Evolutionary conservation across 2,888 invertebrate species (phyloP).

Genomic region (Patella ulyssiponensis): DNA sequence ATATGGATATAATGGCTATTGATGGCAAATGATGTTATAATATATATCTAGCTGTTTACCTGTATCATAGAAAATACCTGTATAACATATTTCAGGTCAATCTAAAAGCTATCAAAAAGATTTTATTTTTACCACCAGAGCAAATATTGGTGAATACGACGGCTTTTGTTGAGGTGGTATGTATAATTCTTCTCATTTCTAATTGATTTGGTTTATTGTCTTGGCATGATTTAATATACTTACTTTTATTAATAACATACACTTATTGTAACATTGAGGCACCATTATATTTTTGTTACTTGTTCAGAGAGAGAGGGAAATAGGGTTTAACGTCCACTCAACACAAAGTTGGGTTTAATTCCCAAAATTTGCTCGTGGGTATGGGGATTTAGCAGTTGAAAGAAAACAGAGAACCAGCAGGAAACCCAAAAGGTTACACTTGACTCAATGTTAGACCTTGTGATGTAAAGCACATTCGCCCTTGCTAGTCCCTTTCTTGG

Average conservation of each 20-base stretch:
- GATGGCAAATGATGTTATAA: no score
- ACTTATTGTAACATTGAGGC: neutral
- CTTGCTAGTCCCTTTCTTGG: neutral
- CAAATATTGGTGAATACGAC: slow-evolving; percentile 54
- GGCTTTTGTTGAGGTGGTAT: slow-evolving; percentile 40
- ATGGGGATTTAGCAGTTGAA: neutral
- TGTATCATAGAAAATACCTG: neutral
- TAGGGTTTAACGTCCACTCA: neutral
- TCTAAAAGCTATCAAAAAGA: slow-evolving; percentile 55
- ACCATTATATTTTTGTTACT: neutral
- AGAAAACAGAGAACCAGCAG: neutral
- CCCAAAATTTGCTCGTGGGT: neutral
- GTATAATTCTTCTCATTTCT: neutral
- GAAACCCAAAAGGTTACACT: neutral
- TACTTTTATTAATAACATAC: neutral
- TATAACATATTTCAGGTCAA: slow-evolving; percentile 53
- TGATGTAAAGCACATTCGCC: neutral
- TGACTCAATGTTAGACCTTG: slow-evolving; percentile 9
- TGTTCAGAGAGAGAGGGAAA: neutral
- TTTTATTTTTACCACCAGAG: slow-evolving; percentile 63
- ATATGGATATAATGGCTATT: no score
- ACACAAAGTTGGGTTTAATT: neutral
- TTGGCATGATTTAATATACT: neutral
- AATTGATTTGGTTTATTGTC: neutral
- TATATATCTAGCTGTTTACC: neutral